Conservation (phyloP, 2,113 vertebrate species). For the Ginglymostoma cirratum region DNA sequence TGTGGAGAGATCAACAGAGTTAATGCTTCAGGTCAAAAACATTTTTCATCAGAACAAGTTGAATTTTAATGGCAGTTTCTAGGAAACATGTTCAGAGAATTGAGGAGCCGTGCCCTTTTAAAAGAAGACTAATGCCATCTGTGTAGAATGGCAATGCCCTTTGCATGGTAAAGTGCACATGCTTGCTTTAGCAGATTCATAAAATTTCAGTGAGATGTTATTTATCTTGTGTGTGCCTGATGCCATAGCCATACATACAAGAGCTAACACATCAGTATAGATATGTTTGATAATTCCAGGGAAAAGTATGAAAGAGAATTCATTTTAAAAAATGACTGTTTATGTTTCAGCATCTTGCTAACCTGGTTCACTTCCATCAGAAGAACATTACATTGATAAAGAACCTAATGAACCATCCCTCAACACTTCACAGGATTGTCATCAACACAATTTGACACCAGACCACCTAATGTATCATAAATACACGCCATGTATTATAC, state of each 20-base stretch:
- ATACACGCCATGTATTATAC: background rate
- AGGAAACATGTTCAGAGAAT: background rate
- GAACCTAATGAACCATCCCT: background rate
- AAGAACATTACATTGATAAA: background rate
- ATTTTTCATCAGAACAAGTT: background rate
- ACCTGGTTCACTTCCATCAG: background rate
- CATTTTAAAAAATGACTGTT: background rate
- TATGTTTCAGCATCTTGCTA: background rate
- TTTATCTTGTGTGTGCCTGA: background rate
- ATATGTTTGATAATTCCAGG: background rate
- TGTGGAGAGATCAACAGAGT: too few species aligned
- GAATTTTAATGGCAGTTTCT: background rate
- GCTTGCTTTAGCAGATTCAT: background rate
- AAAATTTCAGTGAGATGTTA: background rate
- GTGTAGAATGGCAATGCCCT: background rate
- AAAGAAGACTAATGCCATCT: background rate
- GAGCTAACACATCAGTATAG: background rate
- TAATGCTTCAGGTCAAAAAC: background rate
- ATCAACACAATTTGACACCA: background rate
- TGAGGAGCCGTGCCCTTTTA: background rate
- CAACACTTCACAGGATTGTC: background rate
- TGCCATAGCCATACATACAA: background rate
- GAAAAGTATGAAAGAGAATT: background rate
- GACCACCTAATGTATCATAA: background rate
- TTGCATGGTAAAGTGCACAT: background rate